Evolutionary conservation across 2,888 invertebrate genomes (phyloP), one percentile per base, ranked within the genome.

Genomic region (Nephrotoma guestfalica): DNA sequence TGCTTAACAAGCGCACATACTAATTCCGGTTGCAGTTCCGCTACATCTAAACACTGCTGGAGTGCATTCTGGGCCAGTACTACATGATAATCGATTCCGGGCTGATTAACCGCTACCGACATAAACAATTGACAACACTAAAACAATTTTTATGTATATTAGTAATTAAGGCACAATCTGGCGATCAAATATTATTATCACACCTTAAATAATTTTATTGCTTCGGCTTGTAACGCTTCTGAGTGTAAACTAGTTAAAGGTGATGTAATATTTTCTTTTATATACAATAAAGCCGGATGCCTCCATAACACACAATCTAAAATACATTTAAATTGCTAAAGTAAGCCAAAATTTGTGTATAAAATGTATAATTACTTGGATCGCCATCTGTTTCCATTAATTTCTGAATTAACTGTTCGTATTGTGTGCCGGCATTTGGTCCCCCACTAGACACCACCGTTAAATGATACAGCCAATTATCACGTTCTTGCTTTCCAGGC

Each of bases 61-160:
- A 99, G 93, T 45, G 98, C 97, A 92, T 98, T 98, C 94, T 99
- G 99, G 15, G 98, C 98, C 87, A 99, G 93, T 87, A 97, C 97
- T 89, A 99, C 98, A 92, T 99, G 99, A 92, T 98, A 98, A 93
- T 99, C 99, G 89, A 99, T 97, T 90, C 98, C 97, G 86, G 98
- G 96, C 90, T 97, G 97, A 92, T 98, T 98, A 89, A 99, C 96
- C 84, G 97, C 96, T 88, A 98, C 98, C 3, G 97, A 98, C 94
- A 97, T 97, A 93, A 99, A 99, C 88, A 99, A 94, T 90, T 98
- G 97, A 88, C 97, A 96, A 91, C 98, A 97, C 97, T 97, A 93
- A 86, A 90, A 90, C 86, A 87, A 86, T 84, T 45, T 87, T 15
- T 47, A 86, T 45, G 43, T 87, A 40, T 30, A 30, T 30, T 30